Percentiles rank a stretch among this genome's conserved stretches.
Evolutionary conservation across 64 coral and sea anemone species (phyloP).

Genomic region (Stichodactyla mertensii): DNA sequence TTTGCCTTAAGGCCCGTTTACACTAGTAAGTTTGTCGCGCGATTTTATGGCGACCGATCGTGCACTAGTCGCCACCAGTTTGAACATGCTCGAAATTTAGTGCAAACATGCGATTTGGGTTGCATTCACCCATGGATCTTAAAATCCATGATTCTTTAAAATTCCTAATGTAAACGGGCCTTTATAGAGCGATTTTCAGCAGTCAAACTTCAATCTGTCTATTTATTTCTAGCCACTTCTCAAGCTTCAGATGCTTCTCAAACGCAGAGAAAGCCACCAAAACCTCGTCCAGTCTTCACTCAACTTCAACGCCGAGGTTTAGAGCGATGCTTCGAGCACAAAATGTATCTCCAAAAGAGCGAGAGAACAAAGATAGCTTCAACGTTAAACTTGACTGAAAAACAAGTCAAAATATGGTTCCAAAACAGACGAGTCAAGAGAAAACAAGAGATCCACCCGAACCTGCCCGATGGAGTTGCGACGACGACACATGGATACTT

Average conservation of each 20-base stretch:
- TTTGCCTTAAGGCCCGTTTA: too few relatives aligned
- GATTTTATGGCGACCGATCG: too few relatives aligned
- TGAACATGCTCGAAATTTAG: too few relatives aligned
- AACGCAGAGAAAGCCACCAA: neutral
- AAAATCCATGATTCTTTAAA: too few relatives aligned
- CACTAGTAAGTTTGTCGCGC: too few relatives aligned
- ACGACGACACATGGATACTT: neutral
- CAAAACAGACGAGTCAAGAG: constrained; percentile 40
- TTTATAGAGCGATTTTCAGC: too few relatives aligned
- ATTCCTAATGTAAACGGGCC: too few relatives aligned
- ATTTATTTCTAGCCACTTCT: neutral
- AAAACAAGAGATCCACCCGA: constrained; percentile 11
- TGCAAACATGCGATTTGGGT: too few relatives aligned
- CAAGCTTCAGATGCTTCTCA: neutral
- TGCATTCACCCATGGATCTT: too few relatives aligned
- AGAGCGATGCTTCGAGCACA: constrained; percentile 9
- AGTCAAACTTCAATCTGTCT: too few relatives aligned
- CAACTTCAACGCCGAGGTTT: constrained; percentile 27
- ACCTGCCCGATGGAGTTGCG: neutral
- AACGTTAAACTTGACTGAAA: constrained; percentile 21
- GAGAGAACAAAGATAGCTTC: constrained; percentile 35
- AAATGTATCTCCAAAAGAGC: constrained; percentile 26
- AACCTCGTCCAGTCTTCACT: constrained; percentile 37
- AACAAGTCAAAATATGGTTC: constrained; percentile 59
- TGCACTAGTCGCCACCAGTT: too few relatives aligned